Conservation (phyloP, 2,888 invertebrate species). For the Griposia aprilina region DNA sequence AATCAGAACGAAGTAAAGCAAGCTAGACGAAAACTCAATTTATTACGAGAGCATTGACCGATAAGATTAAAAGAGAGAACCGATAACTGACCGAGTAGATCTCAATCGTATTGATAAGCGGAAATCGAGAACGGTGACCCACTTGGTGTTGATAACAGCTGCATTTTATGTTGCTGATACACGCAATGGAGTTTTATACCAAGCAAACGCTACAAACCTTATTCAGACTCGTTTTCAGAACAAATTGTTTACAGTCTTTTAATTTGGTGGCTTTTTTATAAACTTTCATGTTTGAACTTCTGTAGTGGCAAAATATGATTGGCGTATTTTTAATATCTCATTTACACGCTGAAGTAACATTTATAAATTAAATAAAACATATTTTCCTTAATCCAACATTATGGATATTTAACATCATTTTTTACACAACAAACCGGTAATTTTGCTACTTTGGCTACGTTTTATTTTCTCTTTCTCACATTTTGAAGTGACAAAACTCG, state of each 20-base stretch:
- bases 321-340: not conserved
- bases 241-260: not conserved
- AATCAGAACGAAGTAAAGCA: slow-evolving; percentile 20
- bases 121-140: slow-evolving; percentile 62
- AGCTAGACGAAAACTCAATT: slow-evolving; percentile 42
- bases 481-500: slow-evolving; percentile 51
- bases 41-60: slow-evolving; percentile 63
- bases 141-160: slow-evolving; percentile 61
- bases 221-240: not conserved
- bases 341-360: slow-evolving; percentile 8
- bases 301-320: not conserved
- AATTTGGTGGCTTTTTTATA: not conserved
- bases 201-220: not conserved
- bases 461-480: slow-evolving; percentile 58
- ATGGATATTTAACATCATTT: slow-evolving; percentile 30
- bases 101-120: slow-evolving; percentile 65
- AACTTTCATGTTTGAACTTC: not conserved
- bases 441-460: slow-evolving; percentile 30
- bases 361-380: slow-evolving; percentile 3
- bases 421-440: slow-evolving; percentile 54
- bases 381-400: slow-evolving; percentile 28
- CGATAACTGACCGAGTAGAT: slow-evolving; percentile 61
- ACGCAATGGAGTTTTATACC: slow-evolving; percentile 39
- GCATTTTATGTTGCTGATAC: slow-evolving; percentile 57
- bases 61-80: slow-evolving; percentile 54